These are phyloP conservation scores for Papilio protenor DNA, from an alignment of 2,888 invertebrate genomes.

Conservation along the genomic window DNA sequence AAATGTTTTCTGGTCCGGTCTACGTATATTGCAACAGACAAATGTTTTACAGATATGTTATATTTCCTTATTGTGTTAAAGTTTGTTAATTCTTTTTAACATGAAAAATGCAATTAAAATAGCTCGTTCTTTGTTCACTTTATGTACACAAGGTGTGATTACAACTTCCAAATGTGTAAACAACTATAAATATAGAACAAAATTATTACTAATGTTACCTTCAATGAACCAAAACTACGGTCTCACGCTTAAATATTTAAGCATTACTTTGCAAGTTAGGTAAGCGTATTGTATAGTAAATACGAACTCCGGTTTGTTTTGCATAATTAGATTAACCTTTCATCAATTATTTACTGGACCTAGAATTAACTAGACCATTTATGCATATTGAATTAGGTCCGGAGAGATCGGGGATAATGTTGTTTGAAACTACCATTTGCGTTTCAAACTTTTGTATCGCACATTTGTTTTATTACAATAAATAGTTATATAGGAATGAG, in stretches of 20 bases:
- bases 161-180: too few relatives aligned
- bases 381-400: conserved; percentile 42
- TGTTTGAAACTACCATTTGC: conserved; percentile 9
- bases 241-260: conserved; percentile 25
- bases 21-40: not conserved
- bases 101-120: not conserved
- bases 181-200: not conserved
- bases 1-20: not conserved
- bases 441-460: conserved; percentile 9
- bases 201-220: not conserved
- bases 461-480: not conserved
- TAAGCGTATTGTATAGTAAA: conserved; percentile 61
- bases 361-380: conserved; percentile 37
- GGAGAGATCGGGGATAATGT: conserved; percentile 9
- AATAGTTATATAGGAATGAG: not conserved
- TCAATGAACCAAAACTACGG: not conserved
- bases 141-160: too few relatives aligned
- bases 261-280: conserved; percentile 26
- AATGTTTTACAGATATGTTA: too few relatives aligned
- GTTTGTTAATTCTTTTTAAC: too few relatives aligned
- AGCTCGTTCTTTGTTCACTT: too few relatives aligned
- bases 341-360: conserved; percentile 44
- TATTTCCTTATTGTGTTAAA: too few relatives aligned
- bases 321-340: conserved; percentile 73
- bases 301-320: conserved; percentile 68